Evolutionary conservation across 2,113 vertebrate genomes (phyloP), one percentile per base, ranked within the genome.

Genomic region (Strix uralensis): DNA sequence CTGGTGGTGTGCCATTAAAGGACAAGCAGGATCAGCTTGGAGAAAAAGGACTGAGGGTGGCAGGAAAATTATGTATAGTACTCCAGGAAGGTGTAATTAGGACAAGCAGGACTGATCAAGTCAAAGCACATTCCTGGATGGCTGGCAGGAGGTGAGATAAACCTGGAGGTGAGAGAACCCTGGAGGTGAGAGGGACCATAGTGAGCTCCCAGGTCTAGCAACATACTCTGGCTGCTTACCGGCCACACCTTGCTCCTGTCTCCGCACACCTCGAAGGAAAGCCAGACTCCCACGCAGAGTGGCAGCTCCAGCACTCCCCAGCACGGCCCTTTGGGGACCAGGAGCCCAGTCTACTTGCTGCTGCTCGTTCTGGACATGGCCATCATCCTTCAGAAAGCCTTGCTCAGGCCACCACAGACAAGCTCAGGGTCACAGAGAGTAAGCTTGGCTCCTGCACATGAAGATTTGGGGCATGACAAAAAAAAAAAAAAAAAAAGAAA

Each of bases 51-150:
- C 47, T 58, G 36, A 72, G 5, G 16, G 16, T 72, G 51, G 46
- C 20, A 84, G n/a, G 32, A 23, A 46, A 90, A 49, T 78, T 42
- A 38, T 7, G 15, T 57, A 17, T 7, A 86, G 69, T 51, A 30
- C 55, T 89, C 36, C 36, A 40, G 26, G 65, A 83, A 91, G 90
- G 21, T 83, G 25, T 80, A 91, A 91, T 88, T 88, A 72, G 44
- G 63, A 81, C 1, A 6, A 82, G 55, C 61, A 94, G 92, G 69
- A 78, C n/a, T 22, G 34, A 86, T 59, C 20, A 0, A 77, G 72
- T 47, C 1, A 1, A 86, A 94, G 55, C 49, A 66, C 63, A 27
- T 84, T 89, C 72, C 59, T 73, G 54, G 30, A 49, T 57, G 55
- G 32, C 69, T 77, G n/a, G 49, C 29, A 78, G 47, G 46, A 74